Evolutionary conservation across 1,140 invertebrate genomes (phyloP).

Genomic region (Samia ricini): DNA sequence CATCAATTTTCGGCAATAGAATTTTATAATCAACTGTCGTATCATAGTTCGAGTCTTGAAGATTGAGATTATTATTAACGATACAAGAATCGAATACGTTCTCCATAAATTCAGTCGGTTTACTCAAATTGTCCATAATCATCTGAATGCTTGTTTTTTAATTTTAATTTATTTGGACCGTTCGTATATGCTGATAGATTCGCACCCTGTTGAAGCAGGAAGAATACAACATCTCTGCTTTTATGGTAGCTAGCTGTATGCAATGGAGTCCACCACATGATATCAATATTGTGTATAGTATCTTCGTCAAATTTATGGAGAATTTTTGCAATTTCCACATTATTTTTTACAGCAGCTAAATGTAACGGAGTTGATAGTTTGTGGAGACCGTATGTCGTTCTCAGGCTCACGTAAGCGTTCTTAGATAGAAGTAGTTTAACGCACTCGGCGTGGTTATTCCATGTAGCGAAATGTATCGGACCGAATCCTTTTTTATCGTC

Average conservation of each 20-base stretch:
- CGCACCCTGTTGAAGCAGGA: conserved; percentile 79
- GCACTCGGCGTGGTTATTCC: conserved; percentile 81
- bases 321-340: conserved; percentile 70
- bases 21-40: conserved; percentile 73
- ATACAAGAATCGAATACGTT: conserved; percentile 75
- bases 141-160: conserved; percentile 68
- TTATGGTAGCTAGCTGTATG: conserved; percentile 80
- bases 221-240: conserved; percentile 77
- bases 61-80: conserved; percentile 56
- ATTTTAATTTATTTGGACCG: conserved; percentile 71
- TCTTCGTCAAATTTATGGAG: conserved; percentile 75
- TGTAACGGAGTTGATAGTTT: conserved; percentile 80
- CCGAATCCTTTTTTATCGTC: conserved; percentile 66
- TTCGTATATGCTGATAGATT: conserved; percentile 78
- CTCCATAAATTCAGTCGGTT: conserved; percentile 72
- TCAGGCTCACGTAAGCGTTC: conserved; percentile 67
- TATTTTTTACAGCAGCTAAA: conserved; percentile 77
- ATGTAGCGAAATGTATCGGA: conserved; percentile 84
- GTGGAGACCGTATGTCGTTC: conserved; percentile 57
- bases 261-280: conserved; percentile 79
- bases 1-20: conserved; percentile 56
- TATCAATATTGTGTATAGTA: conserved; percentile 71
- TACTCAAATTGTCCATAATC: conserved; percentile 70
- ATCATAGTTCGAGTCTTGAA: conserved; percentile 68
- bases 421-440: conserved; percentile 81